phyloP scores from a whole-genome alignment of 1,140 invertebrate species.

The Drosophila gunungcola region DNA sequence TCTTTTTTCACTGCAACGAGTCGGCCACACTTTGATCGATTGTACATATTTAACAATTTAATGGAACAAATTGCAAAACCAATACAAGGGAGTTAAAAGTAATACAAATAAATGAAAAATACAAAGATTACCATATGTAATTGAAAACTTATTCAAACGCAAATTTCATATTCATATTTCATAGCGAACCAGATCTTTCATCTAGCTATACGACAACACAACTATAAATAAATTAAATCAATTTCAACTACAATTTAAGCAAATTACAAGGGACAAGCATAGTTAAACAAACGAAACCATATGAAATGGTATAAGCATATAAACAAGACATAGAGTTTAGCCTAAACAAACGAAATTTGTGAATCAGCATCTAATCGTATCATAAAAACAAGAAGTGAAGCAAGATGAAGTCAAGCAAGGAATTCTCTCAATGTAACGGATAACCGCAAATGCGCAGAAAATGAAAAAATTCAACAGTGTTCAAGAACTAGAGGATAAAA shows the following conservation, averaged over 20 bases:
- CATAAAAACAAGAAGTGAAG: constrained; percentile 32
- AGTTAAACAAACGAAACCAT: constrained; percentile 42
- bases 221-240: constrained; percentile 55
- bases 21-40: constrained; percentile 43
- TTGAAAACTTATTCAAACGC: constrained; percentile 66
- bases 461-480: constrained; percentile 50
- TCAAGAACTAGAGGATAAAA: constrained; percentile 76
- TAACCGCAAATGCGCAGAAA: constrained; percentile 35
- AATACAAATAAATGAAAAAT: constrained; percentile 49
- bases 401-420: constrained; percentile 49
- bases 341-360: constrained; percentile 43
- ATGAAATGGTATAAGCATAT: constrained; percentile 27
- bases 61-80: constrained; percentile 82
- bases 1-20: constrained; percentile 34
- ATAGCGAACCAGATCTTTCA: constrained; percentile 55
- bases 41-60: constrained; percentile 72
- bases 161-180: constrained; percentile 73
- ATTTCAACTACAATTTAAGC: constrained; percentile 64
- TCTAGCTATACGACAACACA: constrained; percentile 50
- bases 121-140: constrained; percentile 42
- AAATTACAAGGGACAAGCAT: constrained; percentile 76
- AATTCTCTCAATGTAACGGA: constrained; percentile 60
- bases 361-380: constrained; percentile 59
- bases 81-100: constrained; percentile 79
- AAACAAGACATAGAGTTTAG: constrained; percentile 29